phyloP scores from a whole-genome alignment of 2,113 vertebrate genomes.

The Sciurus niger region DNA sequence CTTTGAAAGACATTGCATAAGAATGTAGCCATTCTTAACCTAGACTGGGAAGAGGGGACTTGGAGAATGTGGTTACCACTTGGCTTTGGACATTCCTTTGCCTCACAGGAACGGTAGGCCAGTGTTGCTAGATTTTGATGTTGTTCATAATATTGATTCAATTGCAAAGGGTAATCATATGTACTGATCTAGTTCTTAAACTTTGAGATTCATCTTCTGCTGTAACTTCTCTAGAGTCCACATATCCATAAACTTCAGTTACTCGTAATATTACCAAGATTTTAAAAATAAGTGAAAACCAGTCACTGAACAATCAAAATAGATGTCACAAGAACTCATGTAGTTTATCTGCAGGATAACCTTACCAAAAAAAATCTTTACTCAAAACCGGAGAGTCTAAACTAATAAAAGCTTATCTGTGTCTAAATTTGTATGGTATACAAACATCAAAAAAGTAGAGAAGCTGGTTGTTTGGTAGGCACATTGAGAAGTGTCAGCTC shows the following conservation, averaged over 20 bases:
- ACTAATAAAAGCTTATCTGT: slow-evolving; percentile 1
- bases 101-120: neutral
- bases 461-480: slow-evolving; percentile 27
- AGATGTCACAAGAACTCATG: neutral
- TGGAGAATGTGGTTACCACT: neutral
- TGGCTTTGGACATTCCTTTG: neutral
- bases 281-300: slow-evolving; percentile 35
- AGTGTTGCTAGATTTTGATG: neutral
- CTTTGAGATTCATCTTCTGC: neutral
- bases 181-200: neutral
- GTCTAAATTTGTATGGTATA: neutral
- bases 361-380: neutral
- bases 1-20: neutral
- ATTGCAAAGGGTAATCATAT: neutral
- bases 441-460: neutral
- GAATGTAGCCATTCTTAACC: neutral
- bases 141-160: neutral
- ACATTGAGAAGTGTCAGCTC: neutral
- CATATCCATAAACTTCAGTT: slow-evolving; percentile 22
- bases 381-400: slow-evolving; percentile 27
- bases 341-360: neutral
- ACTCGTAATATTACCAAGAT: neutral
- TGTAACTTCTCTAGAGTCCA: neutral
- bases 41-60: neutral
- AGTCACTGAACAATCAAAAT: slow-evolving; percentile 34